Conservation (phyloP, 37 sponge, comb jelly and placozoan genomes). For the Crambe crambe region DNA sequence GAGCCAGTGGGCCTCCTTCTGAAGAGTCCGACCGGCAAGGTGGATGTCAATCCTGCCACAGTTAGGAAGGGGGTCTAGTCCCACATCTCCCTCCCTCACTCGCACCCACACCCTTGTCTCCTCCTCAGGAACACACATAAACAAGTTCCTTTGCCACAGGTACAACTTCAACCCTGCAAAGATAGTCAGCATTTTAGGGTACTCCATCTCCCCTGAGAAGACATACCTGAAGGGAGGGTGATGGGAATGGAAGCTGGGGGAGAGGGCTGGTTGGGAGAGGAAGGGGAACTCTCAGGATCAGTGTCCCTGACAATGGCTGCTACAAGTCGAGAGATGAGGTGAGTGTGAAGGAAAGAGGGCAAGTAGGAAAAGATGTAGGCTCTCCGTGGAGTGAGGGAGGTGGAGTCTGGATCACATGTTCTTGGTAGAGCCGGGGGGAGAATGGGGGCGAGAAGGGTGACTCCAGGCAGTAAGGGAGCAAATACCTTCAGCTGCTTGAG, state of each 20-base stretch:
- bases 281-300: not conserved
- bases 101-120: constrained; percentile 25
- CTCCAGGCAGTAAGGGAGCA: constrained; percentile 36
- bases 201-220: too few relatives aligned
- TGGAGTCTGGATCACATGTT: constrained; percentile 14
- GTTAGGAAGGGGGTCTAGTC: constrained; percentile 24
- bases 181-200: not conserved
- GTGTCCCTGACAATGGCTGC: not conserved
- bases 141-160: constrained; percentile 46
- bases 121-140: constrained; percentile 23
- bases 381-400: constrained; percentile 33
- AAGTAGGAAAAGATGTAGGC: constrained; percentile 42
- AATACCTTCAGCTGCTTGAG: constrained; percentile 38
- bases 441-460: constrained; percentile 20
- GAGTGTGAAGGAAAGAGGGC: constrained; percentile 27
- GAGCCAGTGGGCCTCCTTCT: constrained; percentile 39
- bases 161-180: constrained; percentile 23
- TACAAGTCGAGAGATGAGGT: constrained; percentile 29
- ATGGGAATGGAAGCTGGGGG: not conserved
- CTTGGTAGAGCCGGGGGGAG: constrained; percentile 12
- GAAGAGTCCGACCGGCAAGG: not conserved
- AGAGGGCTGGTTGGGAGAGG: constrained; percentile 4
- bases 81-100: constrained; percentile 20
- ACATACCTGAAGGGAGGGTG: constrained; percentile 8
- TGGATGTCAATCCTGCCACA: constrained; percentile 58